phyloP scores from a whole-genome alignment of 1,140 invertebrate species.

The Aphaenogaster rudis region DNA sequence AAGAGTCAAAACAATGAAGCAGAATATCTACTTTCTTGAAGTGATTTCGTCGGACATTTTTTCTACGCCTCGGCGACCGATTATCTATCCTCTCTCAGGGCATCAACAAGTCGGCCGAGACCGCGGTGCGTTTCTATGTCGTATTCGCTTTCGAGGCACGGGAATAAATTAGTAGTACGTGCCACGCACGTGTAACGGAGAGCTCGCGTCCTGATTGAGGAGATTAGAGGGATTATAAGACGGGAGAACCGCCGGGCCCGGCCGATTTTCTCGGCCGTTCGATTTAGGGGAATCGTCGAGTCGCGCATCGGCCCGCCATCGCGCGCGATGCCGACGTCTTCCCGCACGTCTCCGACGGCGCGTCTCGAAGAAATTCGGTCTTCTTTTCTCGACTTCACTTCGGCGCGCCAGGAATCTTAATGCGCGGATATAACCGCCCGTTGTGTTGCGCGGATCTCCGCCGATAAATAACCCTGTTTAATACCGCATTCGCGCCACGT shows the following conservation, averaged over 20 bases:
- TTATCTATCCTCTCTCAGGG: not conserved
- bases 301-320: not conserved
- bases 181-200: conserved; percentile 73
- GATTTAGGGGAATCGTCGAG: conserved; percentile 45
- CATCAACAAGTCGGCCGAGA: conserved; percentile 44
- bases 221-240: conserved; percentile 74
- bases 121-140: conserved; percentile 42
- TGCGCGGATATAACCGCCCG: conserved; percentile 42
- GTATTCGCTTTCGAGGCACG: conserved; percentile 73
- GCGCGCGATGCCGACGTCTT: conserved; percentile 46
- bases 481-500: conserved; percentile 69
- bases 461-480: conserved; percentile 72
- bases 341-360: not conserved
- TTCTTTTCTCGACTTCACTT: conserved; percentile 37
- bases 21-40: not conserved
- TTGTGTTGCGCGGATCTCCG: conserved; percentile 31
- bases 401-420: conserved; percentile 65
- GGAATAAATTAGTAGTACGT: conserved; percentile 77
- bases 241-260: not conserved
- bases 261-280: conserved; percentile 40
- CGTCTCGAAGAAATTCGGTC: conserved; percentile 63
- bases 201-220: conserved; percentile 64
- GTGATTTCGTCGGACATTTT: conserved; percentile 18
- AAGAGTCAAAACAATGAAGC: not conserved
- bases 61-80: not conserved